phyloP scores from a whole-genome alignment of 2,113 vertebrate genomes.

The Stercorarius parasiticus region DNA sequence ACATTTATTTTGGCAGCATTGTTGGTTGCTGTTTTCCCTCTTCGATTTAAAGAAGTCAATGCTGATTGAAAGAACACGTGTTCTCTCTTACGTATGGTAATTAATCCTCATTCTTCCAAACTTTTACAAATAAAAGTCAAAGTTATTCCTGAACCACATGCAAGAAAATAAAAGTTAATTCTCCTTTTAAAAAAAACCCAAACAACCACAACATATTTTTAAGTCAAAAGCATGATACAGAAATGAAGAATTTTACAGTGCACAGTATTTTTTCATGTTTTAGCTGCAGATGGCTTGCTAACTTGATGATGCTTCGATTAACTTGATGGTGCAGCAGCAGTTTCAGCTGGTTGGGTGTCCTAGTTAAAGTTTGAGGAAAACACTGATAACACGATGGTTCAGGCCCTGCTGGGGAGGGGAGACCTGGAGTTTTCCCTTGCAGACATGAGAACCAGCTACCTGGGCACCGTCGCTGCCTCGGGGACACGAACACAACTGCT shows the following conservation, averaged over 20 bases:
- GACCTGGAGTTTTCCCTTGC: not conserved
- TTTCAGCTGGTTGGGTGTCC: not conserved
- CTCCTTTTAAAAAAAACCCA: not conserved
- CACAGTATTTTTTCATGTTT: not conserved
- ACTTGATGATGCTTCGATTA: not conserved
- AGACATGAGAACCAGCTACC: not conserved
- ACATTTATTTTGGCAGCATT: slow-evolving; percentile 51
- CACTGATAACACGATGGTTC: not conserved
- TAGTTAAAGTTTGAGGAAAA: not conserved
- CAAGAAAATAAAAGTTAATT: not conserved
- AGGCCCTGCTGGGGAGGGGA: not conserved
- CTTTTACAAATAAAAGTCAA: not conserved
- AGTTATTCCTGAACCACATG: not conserved
- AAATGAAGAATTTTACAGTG: not conserved
- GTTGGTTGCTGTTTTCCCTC: not conserved
- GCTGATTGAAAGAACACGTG: slow-evolving; percentile 3
- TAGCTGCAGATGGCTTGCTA: not conserved
- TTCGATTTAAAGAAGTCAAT: slow-evolving; percentile 12
- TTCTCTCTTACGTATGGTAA: not conserved
- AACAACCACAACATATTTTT: not conserved
- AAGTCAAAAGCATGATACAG: not conserved
- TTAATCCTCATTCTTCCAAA: slow-evolving; percentile 18
- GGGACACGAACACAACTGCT: rapidly evolving
- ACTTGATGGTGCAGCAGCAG: not conserved
- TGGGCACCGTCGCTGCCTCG: rapidly evolving